These are phyloP conservation scores for Lysandra coridon DNA, from an alignment of 2,888 invertebrate genomes.

Conservation along the genomic window DNA sequence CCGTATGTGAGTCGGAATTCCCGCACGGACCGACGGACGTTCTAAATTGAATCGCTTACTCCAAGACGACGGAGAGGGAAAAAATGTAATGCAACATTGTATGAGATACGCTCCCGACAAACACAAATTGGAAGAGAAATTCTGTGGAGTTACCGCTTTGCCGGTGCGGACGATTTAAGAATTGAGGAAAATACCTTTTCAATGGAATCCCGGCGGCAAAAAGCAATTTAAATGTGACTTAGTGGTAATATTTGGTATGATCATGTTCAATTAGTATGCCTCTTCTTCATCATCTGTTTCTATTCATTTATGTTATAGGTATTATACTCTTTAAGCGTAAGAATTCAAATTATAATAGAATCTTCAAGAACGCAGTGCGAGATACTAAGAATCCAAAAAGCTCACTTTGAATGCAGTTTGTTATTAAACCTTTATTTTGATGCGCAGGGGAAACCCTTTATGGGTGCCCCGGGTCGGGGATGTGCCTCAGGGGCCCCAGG, in stretches of 20 bases:
- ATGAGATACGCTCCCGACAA: slow-evolving; percentile 25
- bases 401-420: neutral
- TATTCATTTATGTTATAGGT: too few relatives aligned
- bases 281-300: neutral
- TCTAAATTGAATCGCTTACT: slow-evolving; percentile 53
- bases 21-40: slow-evolving; percentile 45
- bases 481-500: too few relatives aligned
- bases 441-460: too few relatives aligned
- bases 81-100: slow-evolving; percentile 36
- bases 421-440: too few relatives aligned
- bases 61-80: slow-evolving; percentile 36
- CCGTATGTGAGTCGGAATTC: slow-evolving; percentile 48
- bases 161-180: slow-evolving; percentile 6
- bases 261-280: neutral
- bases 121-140: slow-evolving; percentile 29
- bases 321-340: neutral
- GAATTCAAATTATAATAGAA: neutral
- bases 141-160: neutral
- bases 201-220: neutral
- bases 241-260: neutral
- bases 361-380: neutral
- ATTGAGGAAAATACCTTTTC: slow-evolving; percentile 19
- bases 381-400: neutral
- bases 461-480: too few relatives aligned
- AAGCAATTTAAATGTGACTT: slow-evolving; percentile 19